Evolutionary conservation across 2,797 vertebrate species (phyloP).

Genomic region (Catamblyrhynchus diadema): DNA sequence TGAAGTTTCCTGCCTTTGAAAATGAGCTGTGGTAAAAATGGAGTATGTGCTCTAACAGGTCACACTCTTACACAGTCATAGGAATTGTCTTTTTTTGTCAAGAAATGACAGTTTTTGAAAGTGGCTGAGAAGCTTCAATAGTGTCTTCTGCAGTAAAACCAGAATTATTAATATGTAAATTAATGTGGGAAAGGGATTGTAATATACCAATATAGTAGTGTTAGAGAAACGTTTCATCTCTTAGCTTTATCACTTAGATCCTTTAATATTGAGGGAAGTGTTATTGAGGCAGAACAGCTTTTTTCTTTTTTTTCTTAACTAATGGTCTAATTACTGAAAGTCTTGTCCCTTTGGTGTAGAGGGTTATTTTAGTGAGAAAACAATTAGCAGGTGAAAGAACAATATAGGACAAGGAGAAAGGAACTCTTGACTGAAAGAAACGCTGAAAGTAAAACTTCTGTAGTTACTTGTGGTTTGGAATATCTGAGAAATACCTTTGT

Average conservation of each 20-base stretch:
- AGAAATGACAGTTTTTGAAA: background rate
- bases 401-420: conserved; percentile 66
- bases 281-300: background rate
- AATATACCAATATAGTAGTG: background rate
- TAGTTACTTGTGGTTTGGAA: background rate
- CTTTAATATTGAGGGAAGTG: background rate
- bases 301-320: background rate
- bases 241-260: background rate
- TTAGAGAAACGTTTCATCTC: background rate
- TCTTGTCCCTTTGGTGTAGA: conserved; percentile 37
- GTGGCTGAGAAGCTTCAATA: background rate
- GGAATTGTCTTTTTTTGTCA: background rate
- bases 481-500: background rate
- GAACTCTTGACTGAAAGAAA: background rate
- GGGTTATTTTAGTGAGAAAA: conserved; percentile 60
- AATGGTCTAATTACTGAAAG: conserved; percentile 50
- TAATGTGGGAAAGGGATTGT: background rate
- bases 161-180: background rate
- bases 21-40: background rate
- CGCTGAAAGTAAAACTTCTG: background rate
- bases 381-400: conserved; percentile 37
- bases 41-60: background rate
- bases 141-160: background rate
- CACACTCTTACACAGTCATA: rapidly evolving
- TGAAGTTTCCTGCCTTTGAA: background rate